Evolutionary conservation across 92 coral and sea anemone species (phyloP).

Genomic region (Epizoanthus ramosus): DNA sequence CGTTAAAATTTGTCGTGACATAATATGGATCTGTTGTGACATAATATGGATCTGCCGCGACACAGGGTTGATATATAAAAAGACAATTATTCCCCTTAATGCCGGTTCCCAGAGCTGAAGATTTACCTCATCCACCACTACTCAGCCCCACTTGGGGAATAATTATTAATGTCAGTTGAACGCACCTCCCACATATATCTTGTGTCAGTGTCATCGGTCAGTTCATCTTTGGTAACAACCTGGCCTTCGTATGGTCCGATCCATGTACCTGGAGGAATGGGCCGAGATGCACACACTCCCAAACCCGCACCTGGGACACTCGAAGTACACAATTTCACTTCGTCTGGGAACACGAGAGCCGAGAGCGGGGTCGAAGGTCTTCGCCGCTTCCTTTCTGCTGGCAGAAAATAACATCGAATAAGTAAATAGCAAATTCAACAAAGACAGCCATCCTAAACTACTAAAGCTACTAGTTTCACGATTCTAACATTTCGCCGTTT

Average conservation of each 20-base stretch:
- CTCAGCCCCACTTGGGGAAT: neutral
- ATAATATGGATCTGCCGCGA: too few relatives aligned
- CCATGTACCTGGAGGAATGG: constrained; percentile 97
- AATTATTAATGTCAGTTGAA: neutral
- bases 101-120: too few relatives aligned
- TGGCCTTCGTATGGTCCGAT: constrained; percentile 98
- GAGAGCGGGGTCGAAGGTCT: constrained; percentile 67
- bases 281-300: constrained; percentile 93
- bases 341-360: constrained; percentile 86
- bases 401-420: neutral
- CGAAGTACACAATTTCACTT: constrained; percentile 83
- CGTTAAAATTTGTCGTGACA: too few relatives aligned
- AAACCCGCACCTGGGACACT: constrained; percentile 86
- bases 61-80: too few relatives aligned
- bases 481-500: too few relatives aligned
- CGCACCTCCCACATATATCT: constrained; percentile 96
- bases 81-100: too few relatives aligned
- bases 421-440: neutral
- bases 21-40: too few relatives aligned
- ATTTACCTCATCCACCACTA: too few relatives aligned
- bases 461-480: too few relatives aligned
- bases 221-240: constrained; percentile 78
- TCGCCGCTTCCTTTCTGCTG: constrained; percentile 34
- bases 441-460: too few relatives aligned
- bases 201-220: constrained; percentile 69